Evolutionary conservation across 2,888 invertebrate species (phyloP), one percentile per base, ranked within the genome.

Genomic region (Apoderus coryli): DNA sequence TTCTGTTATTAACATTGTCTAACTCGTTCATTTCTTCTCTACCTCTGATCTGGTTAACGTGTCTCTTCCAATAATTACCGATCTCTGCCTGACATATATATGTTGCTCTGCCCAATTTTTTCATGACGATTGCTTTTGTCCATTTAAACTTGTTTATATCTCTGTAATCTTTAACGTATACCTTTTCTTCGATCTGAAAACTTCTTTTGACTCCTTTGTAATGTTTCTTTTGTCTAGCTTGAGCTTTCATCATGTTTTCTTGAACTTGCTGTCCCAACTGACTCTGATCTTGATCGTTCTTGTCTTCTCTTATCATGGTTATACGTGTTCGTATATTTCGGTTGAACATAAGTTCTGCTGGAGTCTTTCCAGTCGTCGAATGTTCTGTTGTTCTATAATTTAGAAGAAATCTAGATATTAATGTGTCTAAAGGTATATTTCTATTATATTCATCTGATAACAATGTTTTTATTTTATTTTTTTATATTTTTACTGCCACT

Each of bases 171-270:
- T 19, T 27, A 3, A 27, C 16, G 16, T 12, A 19, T 12, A 27
- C 27, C n/a, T 11, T 27, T 11, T 27, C 27, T 27, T 19, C 27
- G 16, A 19, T 19, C 27, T 27, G 16, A 15, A 27, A 27, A 19
- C 19, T 16, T 27, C 16, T 27, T n/a, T n/a, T n/a, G n/a, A n/a
- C n/a, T n/a, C n/a, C n/a, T n/a, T n/a, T n/a, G n/a, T n/a, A n/a
- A n/a, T n/a, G n/a, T n/a, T n/a, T n/a, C n/a, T n/a, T n/a, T n/a
- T n/a, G n/a, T n/a, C n/a, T n/a, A n/a, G n/a, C n/a, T n/a, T n/a
- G n/a, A n/a, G n/a, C n/a, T n/a, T n/a, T n/a, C n/a, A n/a, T n/a
- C n/a, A n/a, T n/a, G n/a, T n/a, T n/a, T n/a, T n/a, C n/a, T n/a
- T n/a, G n/a, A n/a, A n/a, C n/a, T n/a, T n/a, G n/a, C n/a, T n/a